Percentiles rank a stretch among this genome's conserved stretches.
Conservation (phyloP, 2,888 invertebrate genomes). For the Lutraria lutraria region DNA sequence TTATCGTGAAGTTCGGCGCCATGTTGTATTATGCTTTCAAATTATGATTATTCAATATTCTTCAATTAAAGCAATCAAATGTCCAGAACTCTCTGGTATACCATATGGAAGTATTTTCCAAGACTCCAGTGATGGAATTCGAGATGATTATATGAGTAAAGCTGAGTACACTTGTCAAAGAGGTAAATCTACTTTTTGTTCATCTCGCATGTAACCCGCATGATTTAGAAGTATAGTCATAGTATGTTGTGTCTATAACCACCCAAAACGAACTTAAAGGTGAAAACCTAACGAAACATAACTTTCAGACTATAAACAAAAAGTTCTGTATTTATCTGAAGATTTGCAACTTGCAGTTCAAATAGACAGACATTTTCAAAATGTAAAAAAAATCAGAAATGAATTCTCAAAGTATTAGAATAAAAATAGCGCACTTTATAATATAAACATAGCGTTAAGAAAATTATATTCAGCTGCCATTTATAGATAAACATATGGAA, state of each 20-base stretch:
- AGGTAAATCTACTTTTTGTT: neutral
- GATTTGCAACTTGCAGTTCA: no score
- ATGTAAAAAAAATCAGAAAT: no score
- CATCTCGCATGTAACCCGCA: neutral
- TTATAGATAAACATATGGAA: no score
- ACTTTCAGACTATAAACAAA: neutral
- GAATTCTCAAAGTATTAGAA: no score
- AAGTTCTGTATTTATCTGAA: neutral
- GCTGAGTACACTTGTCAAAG: conserved; percentile 20
- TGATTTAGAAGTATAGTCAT: neutral
- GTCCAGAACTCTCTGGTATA: neutral
- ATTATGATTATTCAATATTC: neutral
- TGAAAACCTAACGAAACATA: neutral
- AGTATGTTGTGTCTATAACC: neutral
- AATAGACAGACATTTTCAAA: no score
- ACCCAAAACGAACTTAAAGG: neutral
- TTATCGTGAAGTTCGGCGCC: no score
- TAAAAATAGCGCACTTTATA: no score
- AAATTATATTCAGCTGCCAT: no score
- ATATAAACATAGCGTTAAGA: no score
- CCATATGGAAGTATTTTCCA: conserved; percentile 13
- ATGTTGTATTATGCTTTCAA: no score
- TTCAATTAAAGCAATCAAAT: conserved; percentile 10
- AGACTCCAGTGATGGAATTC: conserved; percentile 24
- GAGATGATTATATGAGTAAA: conserved; percentile 27